Conservation (phyloP, 1,140 invertebrate species). For the Neoseiulus cucumeris region DNA sequence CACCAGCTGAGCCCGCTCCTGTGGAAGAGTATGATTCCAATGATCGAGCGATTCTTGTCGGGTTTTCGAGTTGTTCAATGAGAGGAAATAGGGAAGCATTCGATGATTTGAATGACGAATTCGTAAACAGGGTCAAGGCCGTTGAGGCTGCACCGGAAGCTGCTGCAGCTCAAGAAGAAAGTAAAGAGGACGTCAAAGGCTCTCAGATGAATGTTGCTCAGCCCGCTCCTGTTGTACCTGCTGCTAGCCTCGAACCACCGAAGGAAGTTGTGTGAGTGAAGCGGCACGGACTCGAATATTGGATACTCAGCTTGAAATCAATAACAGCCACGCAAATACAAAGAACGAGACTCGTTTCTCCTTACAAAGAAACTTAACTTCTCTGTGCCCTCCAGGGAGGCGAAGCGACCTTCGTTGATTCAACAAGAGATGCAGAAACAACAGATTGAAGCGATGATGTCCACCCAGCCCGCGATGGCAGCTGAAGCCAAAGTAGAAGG, state of each 20-base stretch:
- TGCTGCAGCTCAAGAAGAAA: background rate
- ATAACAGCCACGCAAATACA: too few species aligned
- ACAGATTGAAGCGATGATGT: constrained; percentile 4
- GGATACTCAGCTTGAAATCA: background rate
- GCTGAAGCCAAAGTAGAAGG: constrained; percentile 6
- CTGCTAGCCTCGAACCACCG: background rate
- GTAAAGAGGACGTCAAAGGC: background rate
- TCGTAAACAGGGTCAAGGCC: background rate
- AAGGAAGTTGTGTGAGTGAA: background rate
- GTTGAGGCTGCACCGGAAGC: background rate
- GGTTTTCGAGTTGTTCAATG: too few species aligned
- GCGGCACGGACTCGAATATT: background rate
- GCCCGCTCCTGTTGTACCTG: background rate
- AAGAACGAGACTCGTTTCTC: too few species aligned
- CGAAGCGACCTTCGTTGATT: background rate
- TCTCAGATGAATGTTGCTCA: constrained; percentile 10
- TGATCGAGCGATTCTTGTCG: too few species aligned
- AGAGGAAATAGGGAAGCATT: too few species aligned
- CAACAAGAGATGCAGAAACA: constrained; percentile 3
- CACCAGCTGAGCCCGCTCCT: constrained; percentile 8
- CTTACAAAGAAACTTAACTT: background rate
- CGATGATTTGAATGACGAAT: too few species aligned
- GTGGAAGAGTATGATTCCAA: background rate
- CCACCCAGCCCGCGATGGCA: background rate
- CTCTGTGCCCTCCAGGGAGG: background rate